phyloP scores from a whole-genome alignment of 2,888 invertebrate species.

The Pinctada fucata region DNA sequence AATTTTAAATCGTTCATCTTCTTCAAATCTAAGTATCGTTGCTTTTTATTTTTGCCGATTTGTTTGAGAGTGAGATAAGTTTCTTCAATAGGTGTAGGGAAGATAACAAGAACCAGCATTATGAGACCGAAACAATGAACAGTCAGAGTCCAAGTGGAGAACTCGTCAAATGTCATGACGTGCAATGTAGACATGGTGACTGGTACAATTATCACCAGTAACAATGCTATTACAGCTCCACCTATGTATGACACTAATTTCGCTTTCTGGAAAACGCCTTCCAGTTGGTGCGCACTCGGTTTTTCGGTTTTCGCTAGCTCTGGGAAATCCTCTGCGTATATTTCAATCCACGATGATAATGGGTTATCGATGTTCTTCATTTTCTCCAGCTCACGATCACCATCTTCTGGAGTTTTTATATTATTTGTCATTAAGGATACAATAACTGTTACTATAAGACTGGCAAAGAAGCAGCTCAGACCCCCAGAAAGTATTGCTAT shows the following conservation, averaged over 20 bases:
- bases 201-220: constrained; percentile 62
- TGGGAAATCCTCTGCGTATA: constrained; percentile 60
- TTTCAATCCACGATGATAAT: constrained; percentile 61
- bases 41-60: background rate
- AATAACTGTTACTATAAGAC: constrained; percentile 61
- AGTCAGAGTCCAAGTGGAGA: constrained; percentile 29
- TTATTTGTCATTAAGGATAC: constrained; percentile 63
- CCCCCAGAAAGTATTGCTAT: constrained; percentile 66
- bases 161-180: constrained; percentile 55
- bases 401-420: constrained; percentile 47
- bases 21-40: background rate
- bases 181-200: constrained; percentile 60
- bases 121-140: background rate
- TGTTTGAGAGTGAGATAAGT: constrained; percentile 22
- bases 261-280: constrained; percentile 56
- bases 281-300: constrained; percentile 55
- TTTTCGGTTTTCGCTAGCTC: constrained; percentile 48
- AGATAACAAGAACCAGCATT: constrained; percentile 31
- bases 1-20: background rate
- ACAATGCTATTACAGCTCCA: constrained; percentile 49
- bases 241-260: constrained; percentile 61
- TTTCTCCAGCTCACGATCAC: constrained; percentile 59
- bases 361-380: constrained; percentile 67
- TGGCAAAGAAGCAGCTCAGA: constrained; percentile 57
- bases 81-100: constrained; percentile 40